Evolutionary conservation across 2,888 invertebrate species (phyloP), one percentile per base, ranked within the genome.

Genomic region (Drosophila kanekoi): DNA sequence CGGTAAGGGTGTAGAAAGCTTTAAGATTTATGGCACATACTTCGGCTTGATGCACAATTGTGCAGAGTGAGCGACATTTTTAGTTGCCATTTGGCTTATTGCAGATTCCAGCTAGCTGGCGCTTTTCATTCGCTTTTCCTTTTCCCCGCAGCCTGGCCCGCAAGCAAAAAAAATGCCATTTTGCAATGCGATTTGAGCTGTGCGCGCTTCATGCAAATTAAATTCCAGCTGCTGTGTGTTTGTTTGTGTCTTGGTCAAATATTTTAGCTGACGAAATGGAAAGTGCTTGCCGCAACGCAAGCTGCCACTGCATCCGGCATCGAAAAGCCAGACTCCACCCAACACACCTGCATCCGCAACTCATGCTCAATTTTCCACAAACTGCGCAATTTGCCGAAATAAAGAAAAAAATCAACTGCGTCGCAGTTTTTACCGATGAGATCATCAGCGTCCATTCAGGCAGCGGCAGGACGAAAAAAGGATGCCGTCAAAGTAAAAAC

Each of bases 1-100:
- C 13, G 6, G 16, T 14, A 8, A 37, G 54, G 23, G 44, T 20
- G 44, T 11, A 14, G 43, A 13, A 37, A 16, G 73, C 65, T 72
- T 65, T 35, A 72, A 72, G 81, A 86, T 86, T 86, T 89, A 86
- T 84, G 87, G 71, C 62, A 62, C 70, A 68, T 63, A 61, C 68
- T 59, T 40, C 69, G 23, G 44, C 48, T 40, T 18, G 37, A 40
- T 68, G 52, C 40, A 43, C 44, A 53, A 48, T 47, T 41, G 38
- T 41, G 40, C 43, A 49, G 59, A 38, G 52, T 43, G 40, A 41
- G 51, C 41, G 72, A 77, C 56, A 74, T 62, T 87, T 85, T 81
- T 67, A 68, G 82, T 64, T 75, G 64, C 76, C 79, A 72, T 82
- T 79, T 79, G 72, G 64, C 69, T 76, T 81, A 71, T 71, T 81